phyloP scores from a whole-genome alignment of 2,113 vertebrate species.

The Rhynchomys soricoides region DNA sequence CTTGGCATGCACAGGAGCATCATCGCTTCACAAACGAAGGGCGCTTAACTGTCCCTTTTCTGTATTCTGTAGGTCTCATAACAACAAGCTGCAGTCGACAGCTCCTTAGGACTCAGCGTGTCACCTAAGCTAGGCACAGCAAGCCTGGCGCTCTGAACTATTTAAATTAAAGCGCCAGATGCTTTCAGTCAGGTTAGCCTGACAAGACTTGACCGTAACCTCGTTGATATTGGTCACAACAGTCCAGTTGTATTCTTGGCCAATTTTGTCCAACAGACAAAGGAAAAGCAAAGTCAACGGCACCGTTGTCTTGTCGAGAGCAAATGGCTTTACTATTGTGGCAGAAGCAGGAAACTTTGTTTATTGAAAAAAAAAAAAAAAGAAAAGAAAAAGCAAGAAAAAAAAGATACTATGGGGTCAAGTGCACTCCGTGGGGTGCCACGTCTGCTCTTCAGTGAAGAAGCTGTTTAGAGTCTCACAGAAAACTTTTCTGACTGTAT shows the following conservation, averaged over 20 bases:
- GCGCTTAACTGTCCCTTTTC: constrained; percentile 92
- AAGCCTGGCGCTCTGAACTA: constrained; percentile 91
- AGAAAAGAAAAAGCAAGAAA: constrained; percentile 84
- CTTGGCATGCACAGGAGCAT: constrained; percentile 85
- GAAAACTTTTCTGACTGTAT: constrained; percentile 91
- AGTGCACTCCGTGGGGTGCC: constrained; percentile 90
- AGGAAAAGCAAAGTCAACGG: constrained; percentile 87
- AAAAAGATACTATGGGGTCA: constrained; percentile 89
- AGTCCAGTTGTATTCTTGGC: constrained; percentile 88
- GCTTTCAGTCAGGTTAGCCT: constrained; percentile 89
- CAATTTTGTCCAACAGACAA: constrained; percentile 92
- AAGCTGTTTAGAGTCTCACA: constrained; percentile 92
- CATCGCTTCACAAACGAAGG: constrained; percentile 84
- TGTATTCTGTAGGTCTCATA: constrained; percentile 97
- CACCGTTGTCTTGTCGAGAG: constrained; percentile 90
- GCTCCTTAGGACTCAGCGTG: constrained; percentile 93
- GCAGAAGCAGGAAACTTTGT: constrained; percentile 88
- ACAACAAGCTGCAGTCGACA: constrained; percentile 99
- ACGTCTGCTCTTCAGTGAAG: constrained; percentile 93
- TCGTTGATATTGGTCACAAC: constrained; percentile 88
- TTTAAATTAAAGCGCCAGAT: constrained; percentile 89
- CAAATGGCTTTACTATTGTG: constrained; percentile 89
- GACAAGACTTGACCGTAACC: constrained; percentile 88
- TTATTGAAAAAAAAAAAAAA: constrained; percentile 86
- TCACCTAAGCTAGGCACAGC: constrained; percentile 88